phyloP scores from a whole-genome alignment of 1,140 invertebrate species.

The Procambarus virginalis region DNA sequence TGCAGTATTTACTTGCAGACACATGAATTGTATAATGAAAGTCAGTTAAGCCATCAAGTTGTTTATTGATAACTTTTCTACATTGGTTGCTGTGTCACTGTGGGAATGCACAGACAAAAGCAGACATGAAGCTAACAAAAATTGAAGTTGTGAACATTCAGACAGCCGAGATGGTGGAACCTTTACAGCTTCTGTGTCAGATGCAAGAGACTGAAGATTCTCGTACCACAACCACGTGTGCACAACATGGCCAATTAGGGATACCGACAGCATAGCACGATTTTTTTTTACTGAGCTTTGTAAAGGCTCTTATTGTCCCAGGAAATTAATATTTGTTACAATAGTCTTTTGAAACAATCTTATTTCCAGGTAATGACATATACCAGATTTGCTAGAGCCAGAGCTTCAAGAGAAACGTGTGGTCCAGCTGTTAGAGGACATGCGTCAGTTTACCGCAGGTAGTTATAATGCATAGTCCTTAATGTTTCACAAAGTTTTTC shows the following conservation, averaged over 20 bases:
- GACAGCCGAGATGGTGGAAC: constrained; percentile 35
- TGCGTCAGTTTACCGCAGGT: constrained; percentile 4
- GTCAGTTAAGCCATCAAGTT: constrained; percentile 44
- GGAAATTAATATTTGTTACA: not conserved
- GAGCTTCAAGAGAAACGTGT: not conserved
- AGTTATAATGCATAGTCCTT: constrained; percentile 9
- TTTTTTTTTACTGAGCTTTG: not conserved
- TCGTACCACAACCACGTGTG: not conserved
- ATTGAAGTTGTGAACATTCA: constrained; percentile 39
- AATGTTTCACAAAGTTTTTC: not conserved
- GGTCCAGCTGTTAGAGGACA: not conserved
- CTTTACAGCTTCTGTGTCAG: constrained; percentile 7
- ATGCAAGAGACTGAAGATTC: constrained; percentile 24
- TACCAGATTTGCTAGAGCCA: not conserved
- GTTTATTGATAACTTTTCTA: constrained; percentile 51
- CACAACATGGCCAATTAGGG: not conserved
- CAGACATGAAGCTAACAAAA: constrained; percentile 50
- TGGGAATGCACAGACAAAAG: constrained; percentile 55
- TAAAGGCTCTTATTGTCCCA: constrained; percentile 16
- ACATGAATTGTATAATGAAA: not conserved
- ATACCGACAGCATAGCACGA: constrained; percentile 18
- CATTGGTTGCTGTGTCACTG: constrained; percentile 48
- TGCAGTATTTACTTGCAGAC: no score
- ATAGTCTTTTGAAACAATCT: not conserved
- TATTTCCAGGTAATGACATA: not conserved